Base-by-base conservation (phyloP, 2,113 vertebrate species). In the Vanacampus margaritifer region DNA sequence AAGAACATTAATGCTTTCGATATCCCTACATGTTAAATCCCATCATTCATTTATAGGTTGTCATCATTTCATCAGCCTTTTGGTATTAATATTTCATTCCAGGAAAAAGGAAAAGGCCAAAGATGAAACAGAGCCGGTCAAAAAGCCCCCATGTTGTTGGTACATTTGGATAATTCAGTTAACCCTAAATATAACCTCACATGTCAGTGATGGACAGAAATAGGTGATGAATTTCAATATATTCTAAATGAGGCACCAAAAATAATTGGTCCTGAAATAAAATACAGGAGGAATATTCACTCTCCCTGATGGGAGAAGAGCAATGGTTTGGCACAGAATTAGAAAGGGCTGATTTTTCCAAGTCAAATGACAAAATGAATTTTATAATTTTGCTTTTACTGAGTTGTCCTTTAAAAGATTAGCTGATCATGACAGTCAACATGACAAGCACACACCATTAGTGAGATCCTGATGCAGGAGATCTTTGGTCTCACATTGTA, bases 11-110 rank as follows among this genome's bases (percentile, higher is more conserved):
- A 32, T 66, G 65, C 62, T 72, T 80, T 86, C 79, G 76, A 88
- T 82, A 85, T 88, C 83, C 73, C 71, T 45, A 50, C 81, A 78
- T 71, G 76, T 79, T 84, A 65, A 71, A 76, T 75, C 58, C 69
- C 74, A 83, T 90, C 75, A 87, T 85, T 88, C 79, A 89, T 87
- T 83, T 76, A 89, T 82, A 76, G 79, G 70, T 72, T 79, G 80
- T 84, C 82, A 83, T 85, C 70, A 79, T 83, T 85, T 84, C 79
- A 78, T 86, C 84, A 81, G 67, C 46, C 32, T 58, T 68, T 71
- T 66, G 51, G 53, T 32, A 23, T 90, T 80, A 83, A 88, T 90
- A 86, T 86, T 88, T 86, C 39, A 90, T 84, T 48, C 6, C 0
- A 1, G 54, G 48, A 21, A 53, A 50, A 64, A 67, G n/a, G 26